Percentiles rank a stretch among this genome's conserved stretches.
Evolutionary conservation across 2,797 vertebrate species (phyloP).

Genomic region (Eupleurogrammus muticus): DNA sequence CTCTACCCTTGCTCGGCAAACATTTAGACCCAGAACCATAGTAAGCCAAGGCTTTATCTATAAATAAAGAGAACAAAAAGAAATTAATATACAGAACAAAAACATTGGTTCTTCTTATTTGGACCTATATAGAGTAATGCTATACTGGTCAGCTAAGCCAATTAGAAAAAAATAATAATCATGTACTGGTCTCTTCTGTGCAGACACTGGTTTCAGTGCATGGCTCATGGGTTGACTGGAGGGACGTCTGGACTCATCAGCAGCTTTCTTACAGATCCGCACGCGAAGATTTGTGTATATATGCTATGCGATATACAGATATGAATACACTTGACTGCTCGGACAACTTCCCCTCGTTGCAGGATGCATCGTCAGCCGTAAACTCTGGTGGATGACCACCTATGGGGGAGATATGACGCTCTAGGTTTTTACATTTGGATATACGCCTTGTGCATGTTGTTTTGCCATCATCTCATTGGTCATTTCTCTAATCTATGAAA

Average conservation of each 20-base stretch:
- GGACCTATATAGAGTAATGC: constrained; percentile 57
- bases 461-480: neutral
- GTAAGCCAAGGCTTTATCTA: constrained; percentile 57
- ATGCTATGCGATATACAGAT: neutral
- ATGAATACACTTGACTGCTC: neutral
- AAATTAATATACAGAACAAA: constrained; percentile 53
- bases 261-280: neutral
- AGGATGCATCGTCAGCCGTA: neutral
- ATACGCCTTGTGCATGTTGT: no score
- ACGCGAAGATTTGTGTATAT: neutral
- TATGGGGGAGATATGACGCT: neutral
- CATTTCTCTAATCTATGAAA: neutral
- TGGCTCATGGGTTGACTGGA: constrained; percentile 72
- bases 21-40: constrained; percentile 21
- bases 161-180: constrained; percentile 36
- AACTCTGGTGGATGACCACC: neutral
- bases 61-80: constrained; percentile 73
- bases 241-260: constrained; percentile 11
- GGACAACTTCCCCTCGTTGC: neutral
- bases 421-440: no score
- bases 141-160: constrained; percentile 69
- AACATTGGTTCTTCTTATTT: constrained; percentile 57
- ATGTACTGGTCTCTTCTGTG: constrained; percentile 58
- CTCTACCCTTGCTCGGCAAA: constrained; percentile 16
- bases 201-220: constrained; percentile 47